phyloP scores from a whole-genome alignment of 2,113 vertebrate genomes.

The Oxyruncus cristatus region DNA sequence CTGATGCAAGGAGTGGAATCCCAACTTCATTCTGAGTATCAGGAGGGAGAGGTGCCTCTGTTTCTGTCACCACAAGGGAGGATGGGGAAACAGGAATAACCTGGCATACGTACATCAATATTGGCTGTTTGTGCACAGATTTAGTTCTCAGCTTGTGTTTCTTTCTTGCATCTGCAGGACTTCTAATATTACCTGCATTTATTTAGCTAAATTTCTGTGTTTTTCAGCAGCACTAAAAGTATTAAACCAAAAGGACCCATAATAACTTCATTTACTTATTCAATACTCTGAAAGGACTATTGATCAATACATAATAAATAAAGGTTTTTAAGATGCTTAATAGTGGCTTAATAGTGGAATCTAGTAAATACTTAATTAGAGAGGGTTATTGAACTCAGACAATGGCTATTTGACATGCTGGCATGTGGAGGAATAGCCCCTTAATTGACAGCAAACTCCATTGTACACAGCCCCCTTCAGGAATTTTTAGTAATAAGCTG shows the following conservation, averaged over 20 bases:
- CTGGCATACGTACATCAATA: neutral
- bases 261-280: slow-evolving; percentile 29
- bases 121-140: neutral
- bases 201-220: neutral
- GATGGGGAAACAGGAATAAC: neutral
- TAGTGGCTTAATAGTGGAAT: slow-evolving; percentile 51
- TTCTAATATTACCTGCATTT: neutral
- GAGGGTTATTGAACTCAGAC: slow-evolving; percentile 41
- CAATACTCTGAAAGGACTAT: slow-evolving; percentile 35
- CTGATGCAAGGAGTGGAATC: neutral
- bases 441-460: slow-evolving; percentile 30
- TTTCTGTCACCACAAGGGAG: neutral
- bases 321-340: slow-evolving; percentile 52
- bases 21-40: neutral
- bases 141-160: neutral
- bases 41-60: neutral
- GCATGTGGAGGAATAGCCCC: slow-evolving; percentile 3
- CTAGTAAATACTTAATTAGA: slow-evolving; percentile 67
- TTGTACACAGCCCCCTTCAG: neutral
- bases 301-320: slow-evolving; percentile 64
- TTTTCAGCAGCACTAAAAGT: neutral
- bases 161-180: neutral
- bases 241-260: neutral
- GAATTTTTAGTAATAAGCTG: neutral
- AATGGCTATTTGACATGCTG: slow-evolving; percentile 35